Percentiles rank a stretch among this genome's conserved stretches.
Evolutionary conservation across 1,140 invertebrate genomes (phyloP).

Genomic region (Drosophila grimshawi): DNA sequence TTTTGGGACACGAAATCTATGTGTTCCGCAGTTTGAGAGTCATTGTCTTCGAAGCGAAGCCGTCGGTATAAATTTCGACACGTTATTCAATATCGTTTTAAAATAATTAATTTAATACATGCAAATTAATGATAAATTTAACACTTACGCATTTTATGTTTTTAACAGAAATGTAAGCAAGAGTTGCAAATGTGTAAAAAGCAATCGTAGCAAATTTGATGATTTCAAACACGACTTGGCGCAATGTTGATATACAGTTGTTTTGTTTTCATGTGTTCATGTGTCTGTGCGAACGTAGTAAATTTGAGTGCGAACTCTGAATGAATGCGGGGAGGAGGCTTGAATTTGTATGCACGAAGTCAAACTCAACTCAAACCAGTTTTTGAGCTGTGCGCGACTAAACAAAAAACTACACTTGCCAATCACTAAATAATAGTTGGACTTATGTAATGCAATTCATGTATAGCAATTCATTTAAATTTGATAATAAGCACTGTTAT

Average conservation of each 20-base stretch:
- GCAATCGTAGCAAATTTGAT: background rate
- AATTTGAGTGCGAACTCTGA: constrained; percentile 12
- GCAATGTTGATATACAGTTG: constrained; percentile 19
- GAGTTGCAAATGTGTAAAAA: background rate
- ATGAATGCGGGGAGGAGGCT: constrained; percentile 20
- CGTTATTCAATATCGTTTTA: background rate
- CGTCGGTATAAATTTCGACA: too few relatives aligned
- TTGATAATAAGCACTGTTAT: constrained; percentile 2
- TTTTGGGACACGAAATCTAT: too few relatives aligned
- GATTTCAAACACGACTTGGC: background rate
- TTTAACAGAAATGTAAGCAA: background rate
- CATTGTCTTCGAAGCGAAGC: too few relatives aligned
- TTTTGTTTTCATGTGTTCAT: constrained; percentile 23
- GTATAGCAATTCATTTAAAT: constrained; percentile 5
- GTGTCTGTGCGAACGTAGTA: constrained; percentile 17
- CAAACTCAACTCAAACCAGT: constrained; percentile 45
- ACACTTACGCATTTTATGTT: constrained; percentile 45
- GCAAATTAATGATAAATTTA: constrained; percentile 1
- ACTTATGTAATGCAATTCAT: background rate
- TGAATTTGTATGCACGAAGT: constrained; percentile 27
- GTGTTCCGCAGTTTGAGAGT: too few relatives aligned
- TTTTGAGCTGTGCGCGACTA: constrained; percentile 28
- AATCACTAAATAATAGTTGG: constrained; percentile 16
- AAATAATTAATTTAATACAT: background rate
- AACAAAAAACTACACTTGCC: constrained; percentile 4